A percentile compares a stretch with the other conserved stretches of the same genome.
Conservation (phyloP, 1,140 invertebrate species). For the Hypsibius dujardini region DNA sequence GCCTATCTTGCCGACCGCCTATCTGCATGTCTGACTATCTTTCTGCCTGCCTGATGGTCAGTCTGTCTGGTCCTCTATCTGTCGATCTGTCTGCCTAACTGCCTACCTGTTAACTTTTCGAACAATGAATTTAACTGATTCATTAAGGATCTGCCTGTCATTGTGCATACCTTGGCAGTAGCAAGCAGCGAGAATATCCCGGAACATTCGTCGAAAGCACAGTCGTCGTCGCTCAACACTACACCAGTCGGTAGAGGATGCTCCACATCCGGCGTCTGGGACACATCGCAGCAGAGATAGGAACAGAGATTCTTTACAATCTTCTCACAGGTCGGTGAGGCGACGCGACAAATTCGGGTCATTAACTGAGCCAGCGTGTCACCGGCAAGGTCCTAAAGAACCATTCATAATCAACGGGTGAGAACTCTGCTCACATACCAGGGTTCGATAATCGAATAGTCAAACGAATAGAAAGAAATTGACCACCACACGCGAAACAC, state of each 20-base stretch:
- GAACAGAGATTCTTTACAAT: conserved; percentile 69
- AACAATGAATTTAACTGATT: no score
- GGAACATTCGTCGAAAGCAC: conserved; percentile 4
- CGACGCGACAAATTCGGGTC: conserved; percentile 49
- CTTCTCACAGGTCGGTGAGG: conserved; percentile 66
- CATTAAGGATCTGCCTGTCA: no score
- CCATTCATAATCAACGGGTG: background rate
- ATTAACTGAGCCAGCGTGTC: conserved; percentile 58
- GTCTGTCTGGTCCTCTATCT: no score
- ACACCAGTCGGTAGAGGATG: conserved; percentile 21
- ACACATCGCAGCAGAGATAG: conserved; percentile 62
- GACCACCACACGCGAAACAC: no score
- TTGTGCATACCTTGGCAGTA: background rate
- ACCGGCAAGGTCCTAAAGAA: conserved; percentile 51
- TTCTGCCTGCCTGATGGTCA: no score
- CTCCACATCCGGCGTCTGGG: conserved; percentile 29
- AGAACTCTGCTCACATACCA: no score
- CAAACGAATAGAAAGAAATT: no score
- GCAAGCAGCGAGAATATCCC: background rate
- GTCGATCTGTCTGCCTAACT: no score
- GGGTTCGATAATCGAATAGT: no score
- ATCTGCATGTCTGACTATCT: no score
- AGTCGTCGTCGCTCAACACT: background rate
- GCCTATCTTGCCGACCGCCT: no score
- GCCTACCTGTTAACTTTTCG: no score